Evolutionary conservation across 2,888 invertebrate species (phyloP), one percentile per base, ranked within the genome.

Genomic region (Microctonus aethiopoides): DNA sequence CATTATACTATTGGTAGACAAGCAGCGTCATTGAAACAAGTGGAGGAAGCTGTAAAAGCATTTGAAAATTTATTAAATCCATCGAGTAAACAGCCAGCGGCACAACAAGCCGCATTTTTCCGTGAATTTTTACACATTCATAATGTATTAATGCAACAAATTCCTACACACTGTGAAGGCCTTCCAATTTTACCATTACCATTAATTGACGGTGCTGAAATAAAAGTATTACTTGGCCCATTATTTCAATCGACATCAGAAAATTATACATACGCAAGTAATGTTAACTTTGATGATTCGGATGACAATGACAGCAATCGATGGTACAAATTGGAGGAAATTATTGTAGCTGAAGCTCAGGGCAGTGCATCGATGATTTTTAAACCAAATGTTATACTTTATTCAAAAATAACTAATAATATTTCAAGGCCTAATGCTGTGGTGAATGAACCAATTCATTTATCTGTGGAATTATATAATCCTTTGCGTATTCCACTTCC

Each of bases 1-100:
- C 94, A 96, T 88, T 96, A 95, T 86, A 97, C 96, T 6, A 93
- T 98, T 81, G 97, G 97, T 1, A 92, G 96, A 76, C 94, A 97
- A 85, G 96, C 96, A 36, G 92, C 93, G 80, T 92, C 93, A 83
- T 89, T 97, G 78, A 93, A 93, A 81, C 91, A 91, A 80, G 87
- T 91, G 34, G 89, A 90, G 75, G 92, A 93, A 78, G 91, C 94
- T 61, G 91, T 91, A 77, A 87, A 90, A 76, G 94, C 95, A 73
- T 94, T 96, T 85, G 91, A 94, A 70, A 93, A 92, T 80, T 89
- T 97, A 73, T 87, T 95, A 59, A 90, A 91, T 63, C 92, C 92
- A 20, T 89, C 90, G 46, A 92, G 92, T 79, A 89, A 90, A 75
- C 95, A 95, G 84, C 91, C 91, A 71, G 89, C 91, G 2, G 87